Evolutionary conservation across 2,888 invertebrate species (phyloP).

Genomic region (Ephialtes manifestator): DNA sequence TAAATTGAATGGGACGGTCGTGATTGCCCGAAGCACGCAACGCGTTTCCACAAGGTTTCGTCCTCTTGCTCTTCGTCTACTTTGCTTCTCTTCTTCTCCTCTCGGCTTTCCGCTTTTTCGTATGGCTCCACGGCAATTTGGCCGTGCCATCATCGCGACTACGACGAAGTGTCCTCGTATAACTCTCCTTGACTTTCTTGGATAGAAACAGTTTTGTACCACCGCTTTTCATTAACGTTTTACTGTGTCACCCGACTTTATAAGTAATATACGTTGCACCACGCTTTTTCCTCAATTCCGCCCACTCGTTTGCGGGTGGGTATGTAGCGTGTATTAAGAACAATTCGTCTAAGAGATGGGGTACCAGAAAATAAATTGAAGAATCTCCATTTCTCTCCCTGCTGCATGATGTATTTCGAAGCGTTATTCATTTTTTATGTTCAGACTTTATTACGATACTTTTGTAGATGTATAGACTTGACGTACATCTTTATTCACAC

Average conservation of each 20-base stretch:
- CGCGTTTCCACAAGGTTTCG: conserved; percentile 41
- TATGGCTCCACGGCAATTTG: conserved; percentile 61
- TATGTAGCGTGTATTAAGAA: neutral
- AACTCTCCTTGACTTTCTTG: conserved; percentile 47
- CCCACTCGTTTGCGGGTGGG: neutral
- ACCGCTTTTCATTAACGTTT: conserved; percentile 66
- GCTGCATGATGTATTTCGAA: neutral
- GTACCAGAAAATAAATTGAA: neutral
- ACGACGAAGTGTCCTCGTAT: conserved; percentile 52
- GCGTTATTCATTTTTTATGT: neutral
- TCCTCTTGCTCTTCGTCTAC: conserved; percentile 16
- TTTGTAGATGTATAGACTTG: no score
- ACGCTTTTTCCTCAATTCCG: neutral
- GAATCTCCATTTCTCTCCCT: neutral
- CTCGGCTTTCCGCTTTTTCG: conserved; percentile 49
- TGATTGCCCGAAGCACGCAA: conserved; percentile 71
- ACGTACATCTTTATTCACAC: no score
- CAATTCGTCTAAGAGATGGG: neutral
- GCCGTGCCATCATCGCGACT: conserved; percentile 35
- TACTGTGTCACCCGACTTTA: conserved; percentile 52
- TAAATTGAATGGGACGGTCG: conserved; percentile 73
- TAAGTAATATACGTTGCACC: neutral
- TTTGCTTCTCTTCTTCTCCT: conserved; percentile 41
- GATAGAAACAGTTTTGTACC: conserved; percentile 57
- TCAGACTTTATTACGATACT: neutral